Conservation (phyloP, 2,888 invertebrate genomes). For the Orchesellides sinensis region DNA sequence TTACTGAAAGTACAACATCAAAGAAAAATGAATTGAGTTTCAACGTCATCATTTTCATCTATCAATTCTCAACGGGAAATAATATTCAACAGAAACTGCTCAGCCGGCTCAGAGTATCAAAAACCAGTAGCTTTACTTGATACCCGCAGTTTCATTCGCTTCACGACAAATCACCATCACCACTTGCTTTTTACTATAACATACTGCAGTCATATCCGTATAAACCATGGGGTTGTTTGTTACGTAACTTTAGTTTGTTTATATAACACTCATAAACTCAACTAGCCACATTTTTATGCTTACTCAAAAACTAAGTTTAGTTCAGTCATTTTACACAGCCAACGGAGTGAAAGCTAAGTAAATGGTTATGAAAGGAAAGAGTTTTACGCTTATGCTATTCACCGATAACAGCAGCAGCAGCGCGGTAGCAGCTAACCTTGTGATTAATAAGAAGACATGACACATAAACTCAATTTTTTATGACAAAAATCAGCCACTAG, state of each 20-base stretch:
- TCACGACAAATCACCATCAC: no score
- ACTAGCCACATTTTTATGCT: neutral
- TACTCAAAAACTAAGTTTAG: neutral
- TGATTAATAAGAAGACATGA: conserved; percentile 21
- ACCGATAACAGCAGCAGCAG: neutral
- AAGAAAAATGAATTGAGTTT: neutral
- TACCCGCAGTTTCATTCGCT: neutral
- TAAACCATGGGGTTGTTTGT: neutral
- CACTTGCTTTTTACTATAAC: no score
- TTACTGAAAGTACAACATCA: neutral
- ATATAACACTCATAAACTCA: neutral
- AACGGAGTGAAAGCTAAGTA: neutral
- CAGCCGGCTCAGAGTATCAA: neutral
- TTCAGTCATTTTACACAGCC: neutral
- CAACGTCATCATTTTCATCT: conserved; percentile 9
- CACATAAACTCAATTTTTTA: conserved; percentile 33
- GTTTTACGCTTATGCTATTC: no score
- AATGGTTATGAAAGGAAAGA: neutral
- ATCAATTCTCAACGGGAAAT: neutral
- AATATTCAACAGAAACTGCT: neutral
- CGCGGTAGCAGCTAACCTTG: neutral
- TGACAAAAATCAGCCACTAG: conserved; percentile 20
- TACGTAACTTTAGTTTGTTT: neutral
- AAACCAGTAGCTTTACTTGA: neutral
- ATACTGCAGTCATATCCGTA: no score